Base-by-base conservation (phyloP, 2,113 vertebrate genomes). In the Gymnarchus niloticus region DNA sequence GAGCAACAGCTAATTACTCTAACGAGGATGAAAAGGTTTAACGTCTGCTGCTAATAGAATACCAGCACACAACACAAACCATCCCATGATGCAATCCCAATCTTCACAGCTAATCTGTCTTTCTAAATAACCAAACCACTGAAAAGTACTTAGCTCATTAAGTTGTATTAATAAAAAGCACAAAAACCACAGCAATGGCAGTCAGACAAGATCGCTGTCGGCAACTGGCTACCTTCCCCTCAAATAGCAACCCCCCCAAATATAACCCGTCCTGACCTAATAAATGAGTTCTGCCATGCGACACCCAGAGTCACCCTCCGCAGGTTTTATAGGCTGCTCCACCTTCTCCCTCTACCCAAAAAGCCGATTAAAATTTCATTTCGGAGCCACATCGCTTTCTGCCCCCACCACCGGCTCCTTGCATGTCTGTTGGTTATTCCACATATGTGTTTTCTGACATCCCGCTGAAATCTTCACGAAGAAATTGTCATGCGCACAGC, bases 331-430 rank as follows among this genome's bases (percentile, higher is more conserved):
- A 65, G 41, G 41, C 46, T 85, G 83, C 86, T 56, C 69, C 80
- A 81, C 65, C 88, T 87, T 73, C 59, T 3, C 57, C 54, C 57
- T 21, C 76, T 37, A n/a, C 6, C 23, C 41, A 8, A 44, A 44
- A n/a, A 48, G 41, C 41, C 8, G 82, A 90, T 89, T 88, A 88
- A 88, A 88, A 86, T 88, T 90, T 87, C n/a, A 89, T 89, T 83
- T 49, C 46, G 28, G n/a, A 52, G 57, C 48, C 48, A 83, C 81
- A 83, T 52, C 87, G 87, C 85, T 87, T 86, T 57, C 59, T 33
- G 51, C 61, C 83, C 84, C 84, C 87, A 21, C 84, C 44, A 85
- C 84, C 23, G 21, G 87, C 86, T 86, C 51, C 85, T 54, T 41
- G 56, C 85, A 83, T 86, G 86, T 56, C 57, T 86, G 81, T 77